These are phyloP conservation scores for Mola mola DNA, from an alignment of 2,113 vertebrate genomes.

Conservation along the genomic window DNA sequence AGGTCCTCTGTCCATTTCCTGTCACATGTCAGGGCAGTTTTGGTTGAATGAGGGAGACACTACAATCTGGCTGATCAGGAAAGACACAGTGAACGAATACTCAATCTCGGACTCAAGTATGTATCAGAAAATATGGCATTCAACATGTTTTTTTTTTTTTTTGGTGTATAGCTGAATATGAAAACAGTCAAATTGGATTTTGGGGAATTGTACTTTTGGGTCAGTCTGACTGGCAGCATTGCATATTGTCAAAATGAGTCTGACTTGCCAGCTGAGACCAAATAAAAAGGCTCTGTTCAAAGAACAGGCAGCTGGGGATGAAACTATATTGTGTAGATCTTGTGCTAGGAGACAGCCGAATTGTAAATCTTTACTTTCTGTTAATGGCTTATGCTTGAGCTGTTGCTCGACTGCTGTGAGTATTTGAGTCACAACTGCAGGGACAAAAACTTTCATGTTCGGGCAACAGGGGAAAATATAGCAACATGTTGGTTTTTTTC, in stretches of 20 bases:
- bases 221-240: conserved; percentile 20
- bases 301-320: conserved; percentile 23
- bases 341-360: conserved; percentile 20
- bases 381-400: conserved; percentile 11
- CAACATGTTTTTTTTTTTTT: too few species aligned
- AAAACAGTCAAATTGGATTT: conserved; percentile 1
- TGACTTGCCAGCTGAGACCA: conserved; percentile 34
- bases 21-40: too few species aligned
- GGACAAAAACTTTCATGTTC: conserved; percentile 21
- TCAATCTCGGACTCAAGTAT: too few species aligned
- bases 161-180: not conserved
- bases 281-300: conserved; percentile 42
- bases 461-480: not conserved
- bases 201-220: conserved; percentile 11
- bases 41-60: too few species aligned
- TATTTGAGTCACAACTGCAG: conserved; percentile 12
- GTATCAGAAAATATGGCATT: too few species aligned
- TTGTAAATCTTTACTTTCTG: conserved; percentile 45
- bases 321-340: conserved; percentile 28
- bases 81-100: too few species aligned
- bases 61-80: too few species aligned
- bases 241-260: conserved; percentile 36
- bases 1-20: too few species aligned
- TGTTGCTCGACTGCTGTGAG: conserved; percentile 4
- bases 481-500: too few species aligned